Conservation (phyloP, 2,113 vertebrate genomes). For the Anolis sagrei region DNA sequence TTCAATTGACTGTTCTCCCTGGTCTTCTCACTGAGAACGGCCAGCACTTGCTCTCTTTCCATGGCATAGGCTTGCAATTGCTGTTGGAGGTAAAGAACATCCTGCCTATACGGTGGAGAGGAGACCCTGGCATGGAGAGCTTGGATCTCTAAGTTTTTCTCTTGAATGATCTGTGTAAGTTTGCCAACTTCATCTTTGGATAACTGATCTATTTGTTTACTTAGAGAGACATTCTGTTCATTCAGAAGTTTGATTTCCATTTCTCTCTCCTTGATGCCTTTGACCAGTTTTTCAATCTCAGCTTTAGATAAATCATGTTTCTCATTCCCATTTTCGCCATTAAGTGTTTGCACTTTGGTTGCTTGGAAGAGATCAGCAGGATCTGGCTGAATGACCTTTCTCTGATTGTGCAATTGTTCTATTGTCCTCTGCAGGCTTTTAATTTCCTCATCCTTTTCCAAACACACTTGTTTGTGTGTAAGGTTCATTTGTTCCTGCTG, state of each 20-base stretch:
- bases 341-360: slow-evolving; percentile 88
- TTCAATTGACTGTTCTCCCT: slow-evolving; percentile 94
- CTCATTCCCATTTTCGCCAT: slow-evolving; percentile 91
- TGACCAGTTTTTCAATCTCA: slow-evolving; percentile 90
- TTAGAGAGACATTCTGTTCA: slow-evolving; percentile 91
- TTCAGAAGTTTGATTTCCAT: slow-evolving; percentile 92
- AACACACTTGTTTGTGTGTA: slow-evolving; percentile 83
- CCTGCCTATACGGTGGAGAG: slow-evolving; percentile 81
- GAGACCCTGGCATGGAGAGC: slow-evolving; percentile 88
- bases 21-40: slow-evolving; percentile 93
- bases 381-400: slow-evolving; percentile 72
- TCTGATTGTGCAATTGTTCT: slow-evolving; percentile 77
- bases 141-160: slow-evolving; percentile 95
- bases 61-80: slow-evolving; percentile 89
- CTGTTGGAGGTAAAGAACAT: slow-evolving; percentile 88
- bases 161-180: slow-evolving; percentile 89
- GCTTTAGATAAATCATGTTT: slow-evolving; percentile 96
- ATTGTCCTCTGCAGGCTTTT: slow-evolving; percentile 82
- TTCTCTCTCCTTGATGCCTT: slow-evolving; percentile 94
- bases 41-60: slow-evolving; percentile 91
- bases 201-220: slow-evolving; percentile 90
- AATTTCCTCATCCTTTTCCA: slow-evolving; percentile 90
- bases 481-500: slow-evolving; percentile 86
- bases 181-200: slow-evolving; percentile 91
- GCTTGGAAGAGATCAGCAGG: slow-evolving; percentile 87